These are phyloP conservation scores for Leptura quadrifasciata DNA, from an alignment of 2,888 invertebrate genomes.

Conservation along the genomic window DNA sequence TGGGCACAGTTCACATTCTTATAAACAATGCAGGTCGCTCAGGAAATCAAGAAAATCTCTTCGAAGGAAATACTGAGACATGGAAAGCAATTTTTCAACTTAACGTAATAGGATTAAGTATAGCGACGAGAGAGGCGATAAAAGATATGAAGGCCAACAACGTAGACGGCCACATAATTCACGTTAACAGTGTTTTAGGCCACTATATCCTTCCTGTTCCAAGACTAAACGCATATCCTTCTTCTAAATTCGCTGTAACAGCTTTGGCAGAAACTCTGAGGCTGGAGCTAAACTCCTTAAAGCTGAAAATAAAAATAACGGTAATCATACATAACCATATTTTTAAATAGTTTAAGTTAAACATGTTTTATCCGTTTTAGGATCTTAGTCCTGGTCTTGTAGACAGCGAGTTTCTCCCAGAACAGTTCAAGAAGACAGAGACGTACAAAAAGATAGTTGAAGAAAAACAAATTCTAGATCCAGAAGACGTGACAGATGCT, in stretches of 20 bases:
- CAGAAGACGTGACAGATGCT: constrained; percentile 12
- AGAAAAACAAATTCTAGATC: neutral
- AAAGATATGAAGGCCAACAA: constrained; percentile 57
- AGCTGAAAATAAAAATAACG: constrained; percentile 58
- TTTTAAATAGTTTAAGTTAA: too few species aligned
- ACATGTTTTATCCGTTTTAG: constrained; percentile 46
- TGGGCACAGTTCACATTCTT: constrained; percentile 67
- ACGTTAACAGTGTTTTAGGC: constrained; percentile 61
- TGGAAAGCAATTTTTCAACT: constrained; percentile 59
- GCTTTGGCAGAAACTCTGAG: constrained; percentile 58
- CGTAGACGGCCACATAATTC: constrained; percentile 60
- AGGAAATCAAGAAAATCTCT: neutral
- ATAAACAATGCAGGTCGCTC: constrained; percentile 67
- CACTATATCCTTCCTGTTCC: constrained; percentile 53
- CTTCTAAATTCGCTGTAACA: constrained; percentile 57
- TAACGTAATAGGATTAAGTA: constrained; percentile 55
- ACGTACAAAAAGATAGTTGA: neutral
- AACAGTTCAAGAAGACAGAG: neutral
- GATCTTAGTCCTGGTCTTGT: constrained; percentile 60
- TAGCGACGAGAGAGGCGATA: constrained; percentile 61
- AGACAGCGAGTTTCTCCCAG: constrained; percentile 48
- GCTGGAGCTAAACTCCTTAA: constrained; percentile 49
- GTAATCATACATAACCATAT: constrained; percentile 43
- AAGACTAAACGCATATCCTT: constrained; percentile 54
- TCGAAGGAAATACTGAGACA: constrained; percentile 42